Conservation (phyloP, 2,797 vertebrate genomes). For the Poeciliopsis paucimaculata region DNA sequence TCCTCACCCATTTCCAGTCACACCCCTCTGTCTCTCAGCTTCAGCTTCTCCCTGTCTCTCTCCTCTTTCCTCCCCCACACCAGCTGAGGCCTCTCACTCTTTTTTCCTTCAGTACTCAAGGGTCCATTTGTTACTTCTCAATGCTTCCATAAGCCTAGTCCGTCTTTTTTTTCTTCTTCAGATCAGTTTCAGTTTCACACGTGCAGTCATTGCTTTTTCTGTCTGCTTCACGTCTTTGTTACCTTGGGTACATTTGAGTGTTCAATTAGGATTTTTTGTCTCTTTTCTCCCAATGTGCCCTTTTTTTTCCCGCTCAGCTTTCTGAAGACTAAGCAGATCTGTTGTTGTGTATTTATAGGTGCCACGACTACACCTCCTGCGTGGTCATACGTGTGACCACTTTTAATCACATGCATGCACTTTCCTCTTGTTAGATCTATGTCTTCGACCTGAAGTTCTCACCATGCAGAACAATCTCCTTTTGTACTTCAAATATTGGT, state of each 20-base stretch:
- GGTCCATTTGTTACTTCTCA: constrained; percentile 57
- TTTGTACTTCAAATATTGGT: neutral
- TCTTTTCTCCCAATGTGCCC: constrained; percentile 27
- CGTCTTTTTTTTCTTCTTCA: constrained; percentile 9
- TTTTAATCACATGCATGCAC: constrained; percentile 15
- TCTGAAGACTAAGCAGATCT: constrained; percentile 22
- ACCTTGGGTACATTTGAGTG: constrained; percentile 17
- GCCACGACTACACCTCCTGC: constrained; percentile 14
- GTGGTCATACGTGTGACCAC: constrained; percentile 8
- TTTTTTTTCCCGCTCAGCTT: constrained; percentile 49
- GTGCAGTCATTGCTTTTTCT: constrained; percentile 12
- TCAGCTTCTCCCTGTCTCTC: constrained; percentile 22
- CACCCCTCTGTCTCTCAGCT: constrained; percentile 9
- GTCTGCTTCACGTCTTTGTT: constrained; percentile 5
- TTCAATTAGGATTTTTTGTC: constrained; percentile 38
- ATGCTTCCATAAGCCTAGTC: constrained; percentile 49
- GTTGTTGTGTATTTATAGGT: constrained; percentile 26
- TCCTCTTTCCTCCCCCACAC: constrained; percentile 58
- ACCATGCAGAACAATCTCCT: neutral
- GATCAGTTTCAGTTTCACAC: constrained; percentile 23
- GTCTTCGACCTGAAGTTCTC: constrained; percentile 4
- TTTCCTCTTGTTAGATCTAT: constrained; percentile 2
- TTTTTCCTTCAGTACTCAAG: constrained; percentile 47
- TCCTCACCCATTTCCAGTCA: constrained; percentile 35
- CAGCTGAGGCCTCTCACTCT: constrained; percentile 63